Percentiles rank a stretch among this genome's conserved stretches.
Evolutionary conservation across 1,140 invertebrate genomes (phyloP).

Genomic region (Bombus polaris): DNA sequence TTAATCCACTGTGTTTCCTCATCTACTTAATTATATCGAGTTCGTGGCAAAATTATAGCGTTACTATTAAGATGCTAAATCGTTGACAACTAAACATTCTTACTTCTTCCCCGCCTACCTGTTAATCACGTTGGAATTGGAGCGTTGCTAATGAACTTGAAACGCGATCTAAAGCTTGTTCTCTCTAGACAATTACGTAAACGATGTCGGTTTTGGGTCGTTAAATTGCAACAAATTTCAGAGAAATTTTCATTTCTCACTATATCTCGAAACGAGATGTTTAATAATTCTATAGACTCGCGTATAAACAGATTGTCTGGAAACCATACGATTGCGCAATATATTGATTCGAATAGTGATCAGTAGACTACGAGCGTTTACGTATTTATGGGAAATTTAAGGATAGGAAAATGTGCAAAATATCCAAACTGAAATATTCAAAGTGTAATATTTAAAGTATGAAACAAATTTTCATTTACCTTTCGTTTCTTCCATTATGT

Average conservation of each 20-base stretch:
- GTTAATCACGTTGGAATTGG: neutral
- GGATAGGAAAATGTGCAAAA: neutral
- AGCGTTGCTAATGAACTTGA: neutral
- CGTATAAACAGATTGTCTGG: too few species aligned
- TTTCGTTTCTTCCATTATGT: too few species aligned
- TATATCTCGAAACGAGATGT: neutral
- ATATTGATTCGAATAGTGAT: too few species aligned
- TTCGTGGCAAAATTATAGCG: too few species aligned
- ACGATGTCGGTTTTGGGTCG: neutral
- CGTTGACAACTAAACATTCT: neutral
- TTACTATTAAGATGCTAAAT: neutral
- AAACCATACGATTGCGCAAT: too few species aligned
- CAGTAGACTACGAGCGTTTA: too few species aligned
- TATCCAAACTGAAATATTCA: too few species aligned
- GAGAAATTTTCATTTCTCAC: neutral
- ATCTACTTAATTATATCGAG: too few species aligned
- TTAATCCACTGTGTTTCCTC: too few species aligned
- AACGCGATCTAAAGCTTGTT: neutral
- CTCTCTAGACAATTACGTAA: neutral
- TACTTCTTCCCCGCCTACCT: neutral
- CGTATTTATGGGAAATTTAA: too few species aligned
- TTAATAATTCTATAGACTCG: neutral
- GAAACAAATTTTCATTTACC: neutral
- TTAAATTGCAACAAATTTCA: neutral
- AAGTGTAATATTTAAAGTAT: too few species aligned